A percentile compares a stretch with the other conserved stretches of the same genome.
Conservation (phyloP, 2,113 vertebrate species). For the Heterochromis multidens region DNA sequence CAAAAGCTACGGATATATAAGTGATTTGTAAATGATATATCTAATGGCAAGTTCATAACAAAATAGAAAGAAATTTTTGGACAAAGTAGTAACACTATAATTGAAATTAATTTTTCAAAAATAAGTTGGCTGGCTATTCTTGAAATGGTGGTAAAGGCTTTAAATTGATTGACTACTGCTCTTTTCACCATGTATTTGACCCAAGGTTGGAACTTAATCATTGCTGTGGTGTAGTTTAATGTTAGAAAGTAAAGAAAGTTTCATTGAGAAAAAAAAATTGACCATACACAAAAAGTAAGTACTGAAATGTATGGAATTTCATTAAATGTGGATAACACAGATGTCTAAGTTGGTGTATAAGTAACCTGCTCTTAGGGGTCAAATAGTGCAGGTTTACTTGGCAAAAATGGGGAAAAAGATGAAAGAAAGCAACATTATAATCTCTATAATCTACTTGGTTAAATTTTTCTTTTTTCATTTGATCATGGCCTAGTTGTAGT, state of each 20-base stretch:
- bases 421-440: background rate
- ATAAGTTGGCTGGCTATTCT: background rate
- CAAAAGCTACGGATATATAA: conserved; percentile 23
- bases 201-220: background rate
- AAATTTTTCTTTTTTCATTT: background rate
- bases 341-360: no score
- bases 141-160: background rate
- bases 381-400: background rate
- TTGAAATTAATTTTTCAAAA: background rate
- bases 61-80: background rate
- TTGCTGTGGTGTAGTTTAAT: background rate
- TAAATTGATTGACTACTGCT: background rate
- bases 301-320: background rate
- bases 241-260: background rate
- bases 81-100: background rate
- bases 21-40: background rate
- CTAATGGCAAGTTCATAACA: background rate
- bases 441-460: background rate
- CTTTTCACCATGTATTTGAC: background rate
- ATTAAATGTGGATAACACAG: no score
- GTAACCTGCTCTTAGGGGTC: background rate
- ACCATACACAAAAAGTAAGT: background rate
- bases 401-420: background rate
- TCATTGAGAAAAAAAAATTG: background rate
- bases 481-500: background rate